These are phyloP conservation scores for Pharmacophagus antenor DNA, from an alignment of 2,888 invertebrate genomes.

Conservation along the genomic window DNA sequence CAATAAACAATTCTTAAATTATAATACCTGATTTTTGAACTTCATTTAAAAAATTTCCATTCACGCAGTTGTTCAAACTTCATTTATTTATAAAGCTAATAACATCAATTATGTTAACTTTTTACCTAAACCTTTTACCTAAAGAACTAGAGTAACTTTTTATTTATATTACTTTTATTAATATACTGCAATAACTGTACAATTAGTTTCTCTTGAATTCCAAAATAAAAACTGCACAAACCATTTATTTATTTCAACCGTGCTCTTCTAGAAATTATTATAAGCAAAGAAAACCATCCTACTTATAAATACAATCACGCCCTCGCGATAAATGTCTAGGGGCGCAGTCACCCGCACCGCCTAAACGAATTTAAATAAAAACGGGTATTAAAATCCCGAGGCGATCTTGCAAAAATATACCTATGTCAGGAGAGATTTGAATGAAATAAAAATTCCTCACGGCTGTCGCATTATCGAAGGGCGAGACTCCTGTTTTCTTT, in stretches of 20 bases:
- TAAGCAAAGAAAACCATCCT: constrained; percentile 43
- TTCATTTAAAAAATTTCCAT: too few relatives aligned
- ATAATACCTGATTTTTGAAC: too few relatives aligned
- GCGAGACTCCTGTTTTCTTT: constrained; percentile 78
- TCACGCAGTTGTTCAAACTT: too few relatives aligned
- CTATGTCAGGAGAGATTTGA: constrained; percentile 80
- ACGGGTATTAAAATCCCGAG: constrained; percentile 77
- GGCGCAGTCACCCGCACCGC: constrained; percentile 68
- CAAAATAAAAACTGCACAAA: neutral
- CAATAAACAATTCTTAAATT: too few relatives aligned
- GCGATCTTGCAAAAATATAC: constrained; percentile 78
- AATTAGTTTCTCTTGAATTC: too few relatives aligned
- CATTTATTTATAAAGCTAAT: too few relatives aligned
- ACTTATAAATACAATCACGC: constrained; percentile 76
- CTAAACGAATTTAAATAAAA: constrained; percentile 80
- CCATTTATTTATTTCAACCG: neutral
- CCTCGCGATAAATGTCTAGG: constrained; percentile 72
- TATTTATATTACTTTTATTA: too few relatives aligned
- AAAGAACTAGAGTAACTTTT: too few relatives aligned
- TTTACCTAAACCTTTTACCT: too few relatives aligned
- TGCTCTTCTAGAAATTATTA: constrained; percentile 15
- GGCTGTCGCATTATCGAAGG: constrained; percentile 78
- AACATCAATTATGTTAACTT: too few relatives aligned
- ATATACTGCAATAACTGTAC: too few relatives aligned
- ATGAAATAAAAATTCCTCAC: constrained; percentile 79